phyloP scores from a whole-genome alignment of 2,113 vertebrate genomes.

The Equus przewalskii region DNA sequence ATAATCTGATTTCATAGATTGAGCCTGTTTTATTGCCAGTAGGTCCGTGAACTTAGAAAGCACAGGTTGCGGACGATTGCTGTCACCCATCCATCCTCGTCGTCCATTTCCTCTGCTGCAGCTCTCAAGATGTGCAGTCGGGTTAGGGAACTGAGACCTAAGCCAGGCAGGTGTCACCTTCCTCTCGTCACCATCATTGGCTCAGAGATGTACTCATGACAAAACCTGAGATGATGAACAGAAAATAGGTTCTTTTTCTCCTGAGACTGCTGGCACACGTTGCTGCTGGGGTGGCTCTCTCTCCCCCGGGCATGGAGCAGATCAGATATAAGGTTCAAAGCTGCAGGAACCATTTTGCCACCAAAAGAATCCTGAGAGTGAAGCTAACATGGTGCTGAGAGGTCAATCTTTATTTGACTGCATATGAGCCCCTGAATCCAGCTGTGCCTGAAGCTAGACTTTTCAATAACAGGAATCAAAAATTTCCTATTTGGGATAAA shows the following conservation, averaged over 20 bases:
- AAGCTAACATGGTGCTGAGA: background rate
- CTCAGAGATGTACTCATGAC: background rate
- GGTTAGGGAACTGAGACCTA: background rate
- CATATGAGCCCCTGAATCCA: background rate
- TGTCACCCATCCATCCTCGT: background rate
- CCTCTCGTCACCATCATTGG: background rate
- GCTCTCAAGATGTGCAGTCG: background rate
- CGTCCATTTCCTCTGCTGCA: background rate
- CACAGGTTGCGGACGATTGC: accelerated
- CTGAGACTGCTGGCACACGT: background rate
- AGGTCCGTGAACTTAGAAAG: background rate
- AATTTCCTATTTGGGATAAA: background rate
- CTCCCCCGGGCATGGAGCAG: background rate
- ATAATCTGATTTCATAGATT: background rate
- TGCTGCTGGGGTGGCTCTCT: background rate
- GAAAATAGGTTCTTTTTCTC: background rate
- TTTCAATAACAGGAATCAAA: background rate
- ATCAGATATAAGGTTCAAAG: background rate
- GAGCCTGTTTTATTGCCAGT: background rate
- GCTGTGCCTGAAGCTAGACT: background rate
- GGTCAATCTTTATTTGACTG: background rate
- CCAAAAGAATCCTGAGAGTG: background rate
- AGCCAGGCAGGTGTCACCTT: background rate
- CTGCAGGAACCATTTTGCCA: background rate
- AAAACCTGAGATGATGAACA: background rate